phyloP scores from a whole-genome alignment of 2,797 vertebrate genomes.

The Anguilla anguilla region DNA sequence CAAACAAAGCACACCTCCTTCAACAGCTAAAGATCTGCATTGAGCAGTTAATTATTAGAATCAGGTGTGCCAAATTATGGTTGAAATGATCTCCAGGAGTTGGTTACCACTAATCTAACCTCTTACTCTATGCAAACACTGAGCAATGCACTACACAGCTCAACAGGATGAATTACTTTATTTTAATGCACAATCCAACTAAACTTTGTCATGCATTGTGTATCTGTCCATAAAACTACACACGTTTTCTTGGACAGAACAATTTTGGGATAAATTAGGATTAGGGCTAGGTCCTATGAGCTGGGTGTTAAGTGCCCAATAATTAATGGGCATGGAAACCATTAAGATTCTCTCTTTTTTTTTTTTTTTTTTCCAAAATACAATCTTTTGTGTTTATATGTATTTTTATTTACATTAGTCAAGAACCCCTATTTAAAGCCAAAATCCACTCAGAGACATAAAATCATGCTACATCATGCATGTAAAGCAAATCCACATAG shows the following conservation, averaged over 20 bases:
- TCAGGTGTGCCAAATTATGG: too few relatives aligned
- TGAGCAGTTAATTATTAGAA: too few relatives aligned
- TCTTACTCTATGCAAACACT: not conserved
- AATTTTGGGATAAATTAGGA: not conserved
- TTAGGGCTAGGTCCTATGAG: not conserved
- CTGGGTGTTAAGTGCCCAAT: not conserved
- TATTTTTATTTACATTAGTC: not conserved
- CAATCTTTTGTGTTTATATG: not conserved
- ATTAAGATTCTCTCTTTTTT: too few relatives aligned
- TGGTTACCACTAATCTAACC: not conserved
- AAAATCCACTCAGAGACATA: not conserved
- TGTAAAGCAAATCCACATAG: not conserved
- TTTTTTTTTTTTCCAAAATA: not conserved
- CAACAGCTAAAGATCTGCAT: too few relatives aligned
- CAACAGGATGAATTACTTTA: not conserved
- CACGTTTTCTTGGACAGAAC: not conserved
- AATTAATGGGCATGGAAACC: not conserved
- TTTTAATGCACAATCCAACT: too few relatives aligned
- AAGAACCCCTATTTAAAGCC: not conserved
- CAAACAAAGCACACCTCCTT: too few relatives aligned
- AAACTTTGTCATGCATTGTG: too few relatives aligned
- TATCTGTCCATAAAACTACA: not conserved
- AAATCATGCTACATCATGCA: not conserved
- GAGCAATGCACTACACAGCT: not conserved
- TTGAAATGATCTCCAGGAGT: too few relatives aligned